Base-by-base conservation (phyloP, 2,888 invertebrate genomes). In the Aromia moschata region DNA sequence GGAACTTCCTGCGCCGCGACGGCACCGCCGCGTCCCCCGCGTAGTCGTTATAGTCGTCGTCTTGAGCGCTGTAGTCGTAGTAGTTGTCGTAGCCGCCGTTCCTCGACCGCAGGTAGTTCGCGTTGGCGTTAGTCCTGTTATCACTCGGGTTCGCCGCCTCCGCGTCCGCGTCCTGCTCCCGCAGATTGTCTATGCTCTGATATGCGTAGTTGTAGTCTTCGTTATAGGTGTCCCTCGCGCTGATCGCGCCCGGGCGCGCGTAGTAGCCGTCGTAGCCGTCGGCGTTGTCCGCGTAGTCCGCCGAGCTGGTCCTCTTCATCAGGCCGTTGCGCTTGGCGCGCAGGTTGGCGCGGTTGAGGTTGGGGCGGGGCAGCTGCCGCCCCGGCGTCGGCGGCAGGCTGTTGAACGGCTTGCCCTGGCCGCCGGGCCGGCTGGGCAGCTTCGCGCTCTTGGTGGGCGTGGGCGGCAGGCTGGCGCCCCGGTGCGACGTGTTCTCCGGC, bases 171-270 rank as follows among this genome's bases (percentile, higher is more conserved):
- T 68, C 71, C 53, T 75, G 72, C 16, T 64, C 68, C 53, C 83
- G 83, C 68, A 87, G 78, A 79, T 87, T 88, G 78, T 88, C 89
- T 25, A 60, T 70, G 80, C 88, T 88, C 71, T 85, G 84, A 82
- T 89, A 89, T 78, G 88, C 87, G 78, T 87, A 87, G 78, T 88
- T 89, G 76, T 88, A 88, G 79, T 89, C 86, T 76, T 89, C 87
- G 78, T 87, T 88, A 79, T 87, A 89, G 58, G 74, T 77, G 52
- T 80, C 78, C 58, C 74, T 72, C 37, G 80, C 80, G 65, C 80
- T 81, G 46, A 77, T 68, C 5, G 80, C 78, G 40, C 72, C 81
- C 15, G 76, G 70, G 56, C 80, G 70, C 46, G 74, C 70, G 63
- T 81, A 82, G 66, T 77, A 78, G 62, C 77, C 77, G 67, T 81